Base-by-base conservation (phyloP, 2,888 invertebrate genomes). In the Xestia xanthographa region DNA sequence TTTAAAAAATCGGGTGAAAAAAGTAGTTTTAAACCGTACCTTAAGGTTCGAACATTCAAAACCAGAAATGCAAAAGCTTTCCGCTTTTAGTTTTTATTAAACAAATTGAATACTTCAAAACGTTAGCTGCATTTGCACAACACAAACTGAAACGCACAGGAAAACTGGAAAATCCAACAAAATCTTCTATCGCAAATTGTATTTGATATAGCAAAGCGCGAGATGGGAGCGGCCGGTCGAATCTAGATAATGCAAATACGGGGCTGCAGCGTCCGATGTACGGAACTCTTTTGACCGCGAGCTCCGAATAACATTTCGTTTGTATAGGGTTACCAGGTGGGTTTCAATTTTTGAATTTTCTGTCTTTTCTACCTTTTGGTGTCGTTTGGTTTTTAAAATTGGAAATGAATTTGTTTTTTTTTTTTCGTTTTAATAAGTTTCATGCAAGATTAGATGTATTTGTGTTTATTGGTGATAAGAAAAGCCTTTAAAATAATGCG, bases 161-260 rank as follows among this genome's bases (percentile, higher is more conserved):
- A 75, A 82, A 84, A 79, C 75, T 81, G 68, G 60, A 89, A 92
- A 91, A 91, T 90, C 90, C 90, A 89, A 91, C 92, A 92, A 92
- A 94, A 93, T 93, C 92, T 93, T 92, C 91, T 91, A 93, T 92
- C 90, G 90, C 92, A 95, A 94, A 95, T 95, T 95, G 94, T 94
- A 95, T 95, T 95, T 93, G 93, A 94, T 95, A 95, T 93, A 93
- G 92, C 91, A 93, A 93, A 93, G 92, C 92, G 92, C 92, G 93
- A 93, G 92, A 93, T 95, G 93, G 94, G 93, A 94, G 92, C 91
- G 92, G 91, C 91, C 91, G 92, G 92, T 91, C 91, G 91, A 93
- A 93, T 94, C 93, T 92, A 92, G 94, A 94, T 95, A 94, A 95
- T 94, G 94, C 92, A 94, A 93, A 94, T 93, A 93, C 89, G 89